phyloP scores from a whole-genome alignment of 2,113 vertebrate species.

The Hippocampus barbouri region DNA sequence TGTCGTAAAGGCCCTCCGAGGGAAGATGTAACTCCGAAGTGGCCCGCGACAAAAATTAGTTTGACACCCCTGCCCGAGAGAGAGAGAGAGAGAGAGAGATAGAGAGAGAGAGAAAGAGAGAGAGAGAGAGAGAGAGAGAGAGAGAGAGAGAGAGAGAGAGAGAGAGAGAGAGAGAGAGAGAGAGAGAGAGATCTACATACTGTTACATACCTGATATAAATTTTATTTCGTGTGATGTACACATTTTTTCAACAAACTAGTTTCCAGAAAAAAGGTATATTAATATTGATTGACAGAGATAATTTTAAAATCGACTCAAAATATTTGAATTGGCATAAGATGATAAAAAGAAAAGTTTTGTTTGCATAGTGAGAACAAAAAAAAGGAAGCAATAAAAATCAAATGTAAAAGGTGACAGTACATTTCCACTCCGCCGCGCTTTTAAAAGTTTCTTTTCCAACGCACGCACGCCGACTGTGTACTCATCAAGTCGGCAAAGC shows the following conservation, averaged over 20 bases:
- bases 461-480: constrained; percentile 1
- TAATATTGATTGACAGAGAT: constrained; percentile 24
- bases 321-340: neutral
- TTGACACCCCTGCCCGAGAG: no score
- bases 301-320: neutral
- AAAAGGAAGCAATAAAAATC: constrained; percentile 3
- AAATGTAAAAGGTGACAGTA: neutral
- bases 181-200: no score
- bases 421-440: neutral
- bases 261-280: constrained; percentile 24
- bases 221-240: neutral
- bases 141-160: no score
- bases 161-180: no score
- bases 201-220: no score
- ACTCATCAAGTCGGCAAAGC: constrained; percentile 38
- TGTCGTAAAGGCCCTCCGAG: no score
- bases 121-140: no score
- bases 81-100: no score
- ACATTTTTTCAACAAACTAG: neutral
- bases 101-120: no score
- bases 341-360: neutral
- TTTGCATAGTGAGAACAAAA: constrained; percentile 13
- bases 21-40: no score
- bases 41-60: no score
- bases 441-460: constrained; percentile 7